phyloP scores from a whole-genome alignment of 2,113 vertebrate genomes.

The Anoura caudifer region DNA sequence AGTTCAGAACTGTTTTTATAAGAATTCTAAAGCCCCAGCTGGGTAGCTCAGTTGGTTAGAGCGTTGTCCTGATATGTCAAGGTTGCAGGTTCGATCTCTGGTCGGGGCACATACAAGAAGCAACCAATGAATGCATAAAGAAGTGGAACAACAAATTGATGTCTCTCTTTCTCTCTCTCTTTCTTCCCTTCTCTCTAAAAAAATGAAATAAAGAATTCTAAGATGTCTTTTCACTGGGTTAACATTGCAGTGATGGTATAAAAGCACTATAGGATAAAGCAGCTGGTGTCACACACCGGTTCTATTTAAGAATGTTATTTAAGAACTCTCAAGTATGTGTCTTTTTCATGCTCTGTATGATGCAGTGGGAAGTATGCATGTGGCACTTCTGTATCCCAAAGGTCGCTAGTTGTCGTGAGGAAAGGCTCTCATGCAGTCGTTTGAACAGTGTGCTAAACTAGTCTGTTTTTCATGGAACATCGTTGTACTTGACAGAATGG shows the following conservation, averaged over 20 bases:
- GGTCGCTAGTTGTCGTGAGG: background rate
- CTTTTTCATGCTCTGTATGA: background rate
- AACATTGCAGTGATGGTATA: background rate
- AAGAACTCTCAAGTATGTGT: background rate
- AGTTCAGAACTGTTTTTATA: background rate
- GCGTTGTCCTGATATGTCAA: too few relatives aligned
- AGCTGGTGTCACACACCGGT: background rate
- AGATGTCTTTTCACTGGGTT: background rate
- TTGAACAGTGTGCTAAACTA: background rate
- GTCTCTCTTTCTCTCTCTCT: too few relatives aligned
- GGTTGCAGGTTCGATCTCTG: too few relatives aligned
- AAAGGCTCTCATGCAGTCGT: background rate
- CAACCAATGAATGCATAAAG: too few relatives aligned
- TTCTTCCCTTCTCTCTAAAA: too few relatives aligned
- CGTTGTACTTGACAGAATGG: conserved; percentile 4
- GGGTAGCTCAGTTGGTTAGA: too few relatives aligned
- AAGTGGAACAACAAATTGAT: too few relatives aligned
- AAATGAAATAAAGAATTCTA: background rate
- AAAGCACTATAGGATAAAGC: background rate
- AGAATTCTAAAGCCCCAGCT: background rate
- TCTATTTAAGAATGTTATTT: background rate
- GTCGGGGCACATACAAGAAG: too few relatives aligned
- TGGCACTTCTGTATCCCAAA: background rate
- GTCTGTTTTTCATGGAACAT: background rate
- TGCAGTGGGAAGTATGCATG: background rate